These are phyloP conservation scores for Noctuana brunneofusca DNA, from an alignment of 2,888 invertebrate genomes.

Conservation along the genomic window DNA sequence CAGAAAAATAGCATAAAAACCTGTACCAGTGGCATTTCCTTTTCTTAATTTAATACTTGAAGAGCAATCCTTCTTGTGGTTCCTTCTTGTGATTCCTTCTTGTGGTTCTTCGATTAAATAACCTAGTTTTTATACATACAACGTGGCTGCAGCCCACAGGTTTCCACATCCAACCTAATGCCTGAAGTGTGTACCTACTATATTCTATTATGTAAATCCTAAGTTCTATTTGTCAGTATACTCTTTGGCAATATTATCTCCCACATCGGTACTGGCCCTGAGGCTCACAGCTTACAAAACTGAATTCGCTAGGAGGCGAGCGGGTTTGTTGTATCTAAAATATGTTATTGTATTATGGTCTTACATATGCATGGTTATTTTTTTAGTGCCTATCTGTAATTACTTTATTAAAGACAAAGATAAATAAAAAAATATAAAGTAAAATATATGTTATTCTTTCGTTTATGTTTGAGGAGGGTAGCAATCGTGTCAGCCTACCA, in stretches of 20 bases:
- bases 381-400: conserved; percentile 83
- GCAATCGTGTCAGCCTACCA: no score
- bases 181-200: no score
- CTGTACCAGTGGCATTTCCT: no score
- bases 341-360: conserved; percentile 81
- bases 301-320: conserved; percentile 44
- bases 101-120: no score
- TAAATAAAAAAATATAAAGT: conserved; percentile 79
- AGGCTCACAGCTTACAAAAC: conserved; percentile 39
- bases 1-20: no score
- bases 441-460: conserved; percentile 63
- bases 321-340: conserved; percentile 74
- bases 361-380: conserved; percentile 82
- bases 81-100: no score
- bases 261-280: conserved; percentile 44
- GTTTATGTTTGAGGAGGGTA: no score
- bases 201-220: not conserved
- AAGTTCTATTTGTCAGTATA: not conserved
- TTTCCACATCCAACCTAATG: no score
- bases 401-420: conserved; percentile 83
- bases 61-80: no score
- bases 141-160: no score
- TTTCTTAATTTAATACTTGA: no score
- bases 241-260: not conserved
- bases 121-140: no score